Base-by-base conservation (phyloP, 2,797 vertebrate genomes). In the Gila robusta region DNA sequence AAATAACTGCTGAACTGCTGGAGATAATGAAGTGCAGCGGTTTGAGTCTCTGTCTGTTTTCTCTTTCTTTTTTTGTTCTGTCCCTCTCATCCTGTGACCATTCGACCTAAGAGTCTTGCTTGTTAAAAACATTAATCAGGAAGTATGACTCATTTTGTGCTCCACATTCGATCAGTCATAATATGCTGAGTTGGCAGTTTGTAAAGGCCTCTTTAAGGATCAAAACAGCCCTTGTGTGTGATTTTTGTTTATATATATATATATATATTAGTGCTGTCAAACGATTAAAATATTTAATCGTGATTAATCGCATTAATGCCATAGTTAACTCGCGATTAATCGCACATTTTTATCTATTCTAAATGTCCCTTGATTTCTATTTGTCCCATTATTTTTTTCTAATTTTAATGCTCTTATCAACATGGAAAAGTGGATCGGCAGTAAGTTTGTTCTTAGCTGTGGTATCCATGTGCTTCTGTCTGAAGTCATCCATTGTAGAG, bases 11-110 rank as follows among this genome's bases (percentile, higher is more conserved):
- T 39, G 44, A 78, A 79, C 73, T 54, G 41, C 67, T 77, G 66
- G 41, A 82, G 79, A 78, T 82, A 79, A 81, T 82, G 37, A 88
- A 78, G 66, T 84, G 35, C 82, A 84, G 86, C 4, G 17, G 52
- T 77, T 82, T 81, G 59, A 37, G 21, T 39, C 81, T 59, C n/a
- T 56, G 26, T 79, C 47, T 47, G 69, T 82, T 47, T 77, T 9
- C 39, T 7, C 49, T 28, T 76, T 44, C 21, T n/a, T 81, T 6
- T 70, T 44, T 16, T 44, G 35, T 81, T 86, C 16, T 76, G 21
- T 47, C 35, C 23, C 44, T 83, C n/a, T 82, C 66, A 81, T 54
- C 26, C 52, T 78, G 49, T 72, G 83, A 86, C 62, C 28, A 72
- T 44, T 79, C 28, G 14, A 56, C 79, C 73, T 76, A 47, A 35